Evolutionary conservation across 2,113 vertebrate species (phyloP).

Genomic region (Montifringilla adamsi): DNA sequence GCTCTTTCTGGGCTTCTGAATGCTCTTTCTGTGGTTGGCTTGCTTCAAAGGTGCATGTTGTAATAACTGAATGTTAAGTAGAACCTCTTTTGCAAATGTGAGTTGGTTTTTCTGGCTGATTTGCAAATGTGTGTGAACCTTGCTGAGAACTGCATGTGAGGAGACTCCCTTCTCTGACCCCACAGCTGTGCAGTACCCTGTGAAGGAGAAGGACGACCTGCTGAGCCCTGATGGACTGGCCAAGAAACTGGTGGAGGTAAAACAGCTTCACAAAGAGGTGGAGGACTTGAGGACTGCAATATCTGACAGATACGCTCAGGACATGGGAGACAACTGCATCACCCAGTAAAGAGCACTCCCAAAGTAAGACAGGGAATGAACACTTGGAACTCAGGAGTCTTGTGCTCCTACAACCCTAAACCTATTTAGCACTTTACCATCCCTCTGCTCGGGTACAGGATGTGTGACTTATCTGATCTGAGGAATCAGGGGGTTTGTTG

Average conservation of each 20-base stretch:
- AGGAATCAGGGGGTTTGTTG: neutral
- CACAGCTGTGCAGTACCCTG: slow-evolving; percentile 73
- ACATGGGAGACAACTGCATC: slow-evolving; percentile 98
- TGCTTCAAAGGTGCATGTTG: neutral
- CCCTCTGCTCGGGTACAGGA: neutral
- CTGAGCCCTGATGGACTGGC: slow-evolving; percentile 82
- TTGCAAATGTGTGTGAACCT: neutral
- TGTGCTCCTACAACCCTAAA: neutral
- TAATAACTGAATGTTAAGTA: neutral
- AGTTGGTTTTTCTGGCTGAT: neutral
- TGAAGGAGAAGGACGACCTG: slow-evolving; percentile 77
- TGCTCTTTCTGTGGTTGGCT: neutral
- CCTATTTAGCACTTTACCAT: slow-evolving; percentile 39
- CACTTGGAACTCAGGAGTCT: slow-evolving; percentile 35
- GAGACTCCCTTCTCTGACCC: slow-evolving; percentile 21
- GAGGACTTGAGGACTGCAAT: slow-evolving; percentile 91
- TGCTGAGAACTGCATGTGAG: neutral
- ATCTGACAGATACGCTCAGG: slow-evolving; percentile 94
- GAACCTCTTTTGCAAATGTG: neutral
- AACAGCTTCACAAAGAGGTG: slow-evolving; percentile 87
- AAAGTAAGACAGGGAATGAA: slow-evolving; percentile 11
- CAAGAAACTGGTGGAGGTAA: slow-evolving; percentile 86
- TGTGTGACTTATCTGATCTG: neutral
- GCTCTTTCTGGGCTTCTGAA: neutral
- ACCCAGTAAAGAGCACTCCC: slow-evolving; percentile 76